Evolutionary conservation across 92 coral and sea anemone genomes (phyloP).

Genomic region (Muricea muricata): DNA sequence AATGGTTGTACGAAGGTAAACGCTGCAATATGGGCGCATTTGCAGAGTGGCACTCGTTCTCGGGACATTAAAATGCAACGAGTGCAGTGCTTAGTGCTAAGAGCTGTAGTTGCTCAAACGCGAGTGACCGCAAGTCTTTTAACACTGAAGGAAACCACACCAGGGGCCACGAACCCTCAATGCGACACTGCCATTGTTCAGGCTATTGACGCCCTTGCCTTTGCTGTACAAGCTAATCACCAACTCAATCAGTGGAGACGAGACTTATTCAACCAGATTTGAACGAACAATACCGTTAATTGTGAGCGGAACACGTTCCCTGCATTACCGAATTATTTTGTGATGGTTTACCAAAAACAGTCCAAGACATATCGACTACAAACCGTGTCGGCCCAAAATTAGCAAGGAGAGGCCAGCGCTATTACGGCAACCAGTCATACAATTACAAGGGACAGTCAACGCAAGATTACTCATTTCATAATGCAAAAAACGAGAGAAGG

Average conservation of each 20-base stretch:
- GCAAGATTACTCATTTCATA: not conserved
- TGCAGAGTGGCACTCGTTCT: constrained; percentile 4
- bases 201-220: constrained; percentile 11
- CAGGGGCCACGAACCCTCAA: not conserved
- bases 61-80: too few relatives aligned
- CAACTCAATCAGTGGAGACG: constrained; percentile 15
- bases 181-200: not conserved
- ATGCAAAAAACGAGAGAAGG: too few relatives aligned
- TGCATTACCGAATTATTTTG: constrained; percentile 24
- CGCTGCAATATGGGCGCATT: constrained; percentile 20
- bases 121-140: too few relatives aligned
- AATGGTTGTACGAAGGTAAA: too few relatives aligned
- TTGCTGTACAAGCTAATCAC: constrained; percentile 16
- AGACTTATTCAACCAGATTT: constrained; percentile 1
- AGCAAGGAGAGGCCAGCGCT: constrained; percentile 5
- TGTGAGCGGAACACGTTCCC: constrained; percentile 34
- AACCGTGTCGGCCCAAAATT: constrained; percentile 18
- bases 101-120: constrained; percentile 14
- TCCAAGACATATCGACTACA: constrained; percentile 31
- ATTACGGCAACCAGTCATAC: constrained; percentile 5
- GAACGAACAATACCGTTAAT: constrained; percentile 15
- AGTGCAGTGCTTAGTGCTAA: not conserved
- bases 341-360: constrained; percentile 12
- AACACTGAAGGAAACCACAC: not conserved
- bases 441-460: too few relatives aligned